These are phyloP conservation scores for Leptura quadrifasciata DNA, from an alignment of 2,888 invertebrate species.

Conservation along the genomic window DNA sequence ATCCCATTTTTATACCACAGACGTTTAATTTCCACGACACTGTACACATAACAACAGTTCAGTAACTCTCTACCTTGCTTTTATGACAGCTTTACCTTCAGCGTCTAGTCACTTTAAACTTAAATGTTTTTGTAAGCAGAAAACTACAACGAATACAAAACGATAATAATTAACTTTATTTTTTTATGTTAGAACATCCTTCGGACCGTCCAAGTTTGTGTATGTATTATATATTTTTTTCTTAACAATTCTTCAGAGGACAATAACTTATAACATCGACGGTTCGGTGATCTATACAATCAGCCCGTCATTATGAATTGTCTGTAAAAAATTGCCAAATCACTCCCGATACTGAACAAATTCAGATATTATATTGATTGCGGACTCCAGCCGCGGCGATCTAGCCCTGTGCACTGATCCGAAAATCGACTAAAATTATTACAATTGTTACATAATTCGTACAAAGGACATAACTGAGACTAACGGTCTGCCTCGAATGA, in stretches of 20 bases:
- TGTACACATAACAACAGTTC: background rate
- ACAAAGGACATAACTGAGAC: background rate
- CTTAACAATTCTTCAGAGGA: conserved; percentile 25
- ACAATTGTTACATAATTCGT: conserved; percentile 21
- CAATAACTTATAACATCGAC: conserved; percentile 33
- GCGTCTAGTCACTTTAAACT: background rate
- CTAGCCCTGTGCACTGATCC: conserved; percentile 20
- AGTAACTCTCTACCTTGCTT: background rate
- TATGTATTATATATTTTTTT: conserved; percentile 20
- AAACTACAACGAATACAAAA: background rate
- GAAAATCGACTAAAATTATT: conserved; percentile 27
- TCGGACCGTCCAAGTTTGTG: conserved; percentile 10
- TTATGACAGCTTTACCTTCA: background rate
- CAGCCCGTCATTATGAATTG: conserved; percentile 30
- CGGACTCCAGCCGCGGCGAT: conserved; percentile 29
- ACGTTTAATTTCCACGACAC: background rate
- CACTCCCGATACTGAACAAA: conserved; percentile 35
- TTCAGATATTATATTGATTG: conserved; percentile 34
- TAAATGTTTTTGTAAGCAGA: background rate
- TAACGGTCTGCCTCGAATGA: background rate
- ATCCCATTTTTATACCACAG: background rate
- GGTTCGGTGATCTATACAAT: conserved; percentile 38
- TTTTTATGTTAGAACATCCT: conserved; percentile 15
- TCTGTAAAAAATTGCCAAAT: conserved; percentile 35
- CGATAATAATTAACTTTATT: conserved; percentile 17